These are phyloP conservation scores for Gadopsis bispinosus DNA, from an alignment of 2,797 vertebrate species.

Conservation along the genomic window DNA sequence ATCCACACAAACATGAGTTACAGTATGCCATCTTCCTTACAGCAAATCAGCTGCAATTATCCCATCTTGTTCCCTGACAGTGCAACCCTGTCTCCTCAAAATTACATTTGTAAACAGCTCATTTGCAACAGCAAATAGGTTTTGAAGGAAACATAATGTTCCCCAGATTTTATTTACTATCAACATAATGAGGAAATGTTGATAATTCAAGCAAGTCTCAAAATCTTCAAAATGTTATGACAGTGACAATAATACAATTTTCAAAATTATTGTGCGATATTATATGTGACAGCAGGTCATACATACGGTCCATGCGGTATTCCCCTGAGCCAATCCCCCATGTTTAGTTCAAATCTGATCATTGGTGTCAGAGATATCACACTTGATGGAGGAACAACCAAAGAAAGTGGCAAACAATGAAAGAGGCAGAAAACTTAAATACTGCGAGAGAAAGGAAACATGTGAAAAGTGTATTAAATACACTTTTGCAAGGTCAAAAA, in stretches of 20 bases:
- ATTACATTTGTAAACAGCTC: neutral
- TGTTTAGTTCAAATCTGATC: neutral
- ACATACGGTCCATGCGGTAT: neutral
- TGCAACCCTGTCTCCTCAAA: neutral
- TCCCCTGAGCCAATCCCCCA: neutral
- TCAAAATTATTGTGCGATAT: neutral
- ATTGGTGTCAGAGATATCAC: neutral
- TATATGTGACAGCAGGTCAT: neutral
- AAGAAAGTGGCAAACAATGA: neutral
- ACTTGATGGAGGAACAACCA: neutral
- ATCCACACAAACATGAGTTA: neutral
- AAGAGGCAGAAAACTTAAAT: too few species aligned
- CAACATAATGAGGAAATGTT: slow-evolving; percentile 1
- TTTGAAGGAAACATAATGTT: neutral
- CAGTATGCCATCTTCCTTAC: neutral
- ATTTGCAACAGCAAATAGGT: neutral
- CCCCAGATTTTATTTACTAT: neutral
- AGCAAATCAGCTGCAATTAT: neutral
- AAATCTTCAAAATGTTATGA: neutral
- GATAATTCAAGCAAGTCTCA: neutral
- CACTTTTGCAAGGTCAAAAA: neutral
- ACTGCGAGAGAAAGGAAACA: too few species aligned
- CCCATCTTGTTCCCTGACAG: neutral
- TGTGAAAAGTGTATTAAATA: neutral
- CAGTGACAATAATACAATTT: neutral